Evolutionary conservation across 2,888 invertebrate genomes (phyloP).

Genomic region (Perithous albicinctus): DNA sequence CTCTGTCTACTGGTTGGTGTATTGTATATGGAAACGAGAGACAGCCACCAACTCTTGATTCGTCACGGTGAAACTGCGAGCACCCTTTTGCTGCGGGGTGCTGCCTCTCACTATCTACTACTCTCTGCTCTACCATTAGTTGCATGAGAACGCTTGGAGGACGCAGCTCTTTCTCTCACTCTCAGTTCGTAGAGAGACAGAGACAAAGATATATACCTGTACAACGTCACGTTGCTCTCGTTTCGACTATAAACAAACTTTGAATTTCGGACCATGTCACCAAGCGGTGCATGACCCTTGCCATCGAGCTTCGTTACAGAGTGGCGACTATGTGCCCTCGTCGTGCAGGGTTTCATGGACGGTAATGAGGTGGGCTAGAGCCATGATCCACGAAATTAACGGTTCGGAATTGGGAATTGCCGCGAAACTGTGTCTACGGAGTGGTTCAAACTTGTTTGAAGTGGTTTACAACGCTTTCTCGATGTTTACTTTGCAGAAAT

Average conservation of each 20-base stretch:
- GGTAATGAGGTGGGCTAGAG: conserved; percentile 26
- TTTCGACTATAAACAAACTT: conserved; percentile 64
- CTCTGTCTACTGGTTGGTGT: not conserved
- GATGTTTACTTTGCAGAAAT: not conserved
- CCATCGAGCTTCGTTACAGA: conserved; percentile 21
- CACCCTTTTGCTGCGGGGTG: conserved; percentile 37
- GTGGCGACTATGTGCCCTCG: not conserved
- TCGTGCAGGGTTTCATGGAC: conserved; percentile 7
- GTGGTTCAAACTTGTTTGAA: conserved; percentile 9
- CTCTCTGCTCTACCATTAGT: not conserved
- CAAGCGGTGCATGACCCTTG: conserved; percentile 4
- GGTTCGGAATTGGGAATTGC: conserved; percentile 9
- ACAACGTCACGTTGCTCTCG: conserved; percentile 42
- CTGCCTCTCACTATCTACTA: not conserved
- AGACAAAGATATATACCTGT: conserved; percentile 2
- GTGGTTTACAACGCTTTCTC: not conserved
- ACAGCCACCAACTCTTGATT: conserved; percentile 59
- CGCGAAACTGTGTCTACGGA: not conserved
- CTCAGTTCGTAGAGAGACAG: not conserved
- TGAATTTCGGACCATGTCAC: conserved; percentile 58
- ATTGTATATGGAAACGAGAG: conserved; percentile 28
- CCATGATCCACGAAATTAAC: conserved; percentile 13
- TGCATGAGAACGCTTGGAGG: not conserved
- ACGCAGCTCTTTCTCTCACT: not conserved
- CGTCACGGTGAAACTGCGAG: conserved; percentile 38